Conservation (phyloP, 1,140 invertebrate genomes). For the Diuraphis noxia region DNA sequence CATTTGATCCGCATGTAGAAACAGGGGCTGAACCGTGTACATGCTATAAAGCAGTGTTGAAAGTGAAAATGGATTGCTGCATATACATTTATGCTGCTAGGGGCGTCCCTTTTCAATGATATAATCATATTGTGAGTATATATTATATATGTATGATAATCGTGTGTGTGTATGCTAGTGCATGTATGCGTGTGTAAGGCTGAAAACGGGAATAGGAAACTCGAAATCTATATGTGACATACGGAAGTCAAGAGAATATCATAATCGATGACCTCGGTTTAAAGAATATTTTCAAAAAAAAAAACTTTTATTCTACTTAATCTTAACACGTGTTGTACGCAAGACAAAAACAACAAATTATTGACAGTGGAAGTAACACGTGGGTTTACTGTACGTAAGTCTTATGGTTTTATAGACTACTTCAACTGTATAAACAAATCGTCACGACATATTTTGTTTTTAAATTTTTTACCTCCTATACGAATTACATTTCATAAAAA, state of each 20-base stretch:
- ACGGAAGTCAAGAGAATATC: neutral
- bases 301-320: neutral
- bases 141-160: too few species aligned
- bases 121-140: neutral
- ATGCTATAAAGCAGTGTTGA: neutral
- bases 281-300: neutral
- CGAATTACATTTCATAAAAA: neutral
- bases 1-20: conserved; percentile 22
- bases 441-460: neutral
- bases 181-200: neutral
- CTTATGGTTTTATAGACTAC: neutral
- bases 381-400: neutral
- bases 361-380: neutral
- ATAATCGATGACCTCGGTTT: neutral
- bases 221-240: neutral
- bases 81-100: neutral
- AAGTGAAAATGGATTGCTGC: neutral
- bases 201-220: neutral
- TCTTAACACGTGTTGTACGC: neutral
- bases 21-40: neutral
- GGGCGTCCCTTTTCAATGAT: neutral
- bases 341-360: neutral
- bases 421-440: neutral
- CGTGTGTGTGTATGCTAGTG: neutral
- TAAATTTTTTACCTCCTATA: neutral